Percentiles rank a stretch among this genome's conserved stretches.
Evolutionary conservation across 2,888 invertebrate genomes (phyloP).

Genomic region (Drosophila paramelanica): DNA sequence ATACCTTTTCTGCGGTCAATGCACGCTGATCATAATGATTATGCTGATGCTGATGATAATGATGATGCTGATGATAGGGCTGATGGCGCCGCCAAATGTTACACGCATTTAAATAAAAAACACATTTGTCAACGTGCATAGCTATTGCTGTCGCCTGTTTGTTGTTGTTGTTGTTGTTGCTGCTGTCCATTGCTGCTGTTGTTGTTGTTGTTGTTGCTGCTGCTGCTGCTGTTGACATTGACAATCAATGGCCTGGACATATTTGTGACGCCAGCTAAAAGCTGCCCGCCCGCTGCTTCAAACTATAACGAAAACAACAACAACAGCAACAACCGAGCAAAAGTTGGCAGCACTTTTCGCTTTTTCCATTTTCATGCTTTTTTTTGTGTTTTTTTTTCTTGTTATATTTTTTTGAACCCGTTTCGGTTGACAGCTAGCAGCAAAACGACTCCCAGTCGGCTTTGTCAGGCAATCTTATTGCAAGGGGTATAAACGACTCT

Average conservation of each 20-base stretch:
- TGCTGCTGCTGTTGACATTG: slow-evolving; percentile 54
- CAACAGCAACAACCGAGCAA: slow-evolving; percentile 15
- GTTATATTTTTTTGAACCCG: slow-evolving; percentile 6
- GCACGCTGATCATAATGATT: slow-evolving; percentile 34
- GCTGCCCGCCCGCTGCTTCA: slow-evolving; percentile 35
- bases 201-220: background rate
- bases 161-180: slow-evolving; percentile 1
- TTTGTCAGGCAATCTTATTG: slow-evolving; percentile 17
- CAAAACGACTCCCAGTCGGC: slow-evolving; percentile 18
- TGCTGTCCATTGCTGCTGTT: slow-evolving; percentile 15
- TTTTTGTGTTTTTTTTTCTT: background rate
- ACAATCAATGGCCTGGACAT: slow-evolving; percentile 62
- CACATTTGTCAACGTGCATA: slow-evolving; percentile 68
- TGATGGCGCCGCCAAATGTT: slow-evolving; percentile 60
- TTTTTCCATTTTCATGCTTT: background rate
- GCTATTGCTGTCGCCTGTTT: slow-evolving; percentile 13
- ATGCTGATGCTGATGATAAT: slow-evolving; percentile 22
- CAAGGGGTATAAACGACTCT: slow-evolving; percentile 23
- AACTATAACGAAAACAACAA: slow-evolving; percentile 29
- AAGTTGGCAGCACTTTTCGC: slow-evolving; percentile 44
- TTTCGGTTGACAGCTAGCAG: slow-evolving; percentile 19
- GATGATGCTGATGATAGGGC: slow-evolving; percentile 19
- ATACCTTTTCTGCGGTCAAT: slow-evolving; percentile 49
- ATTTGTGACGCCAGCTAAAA: slow-evolving; percentile 53
- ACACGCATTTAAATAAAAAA: slow-evolving; percentile 74